Conservation (phyloP, 2,888 invertebrate species). For the Chaetogeoica ovagalla region DNA sequence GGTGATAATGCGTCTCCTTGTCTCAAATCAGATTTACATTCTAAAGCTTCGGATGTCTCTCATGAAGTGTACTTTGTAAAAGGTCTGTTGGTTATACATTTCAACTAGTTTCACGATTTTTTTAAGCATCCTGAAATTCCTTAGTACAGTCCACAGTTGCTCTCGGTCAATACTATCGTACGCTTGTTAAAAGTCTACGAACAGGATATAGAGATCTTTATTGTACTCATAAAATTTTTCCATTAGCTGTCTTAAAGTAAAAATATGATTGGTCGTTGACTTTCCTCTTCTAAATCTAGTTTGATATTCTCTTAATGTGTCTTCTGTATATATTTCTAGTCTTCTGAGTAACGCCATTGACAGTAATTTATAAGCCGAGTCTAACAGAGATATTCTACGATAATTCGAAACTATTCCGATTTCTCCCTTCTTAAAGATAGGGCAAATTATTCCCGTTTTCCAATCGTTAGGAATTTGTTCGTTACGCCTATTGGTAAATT, state of each 20-base stretch:
- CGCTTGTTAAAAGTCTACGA: not conserved
- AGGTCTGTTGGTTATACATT: constrained; percentile 8
- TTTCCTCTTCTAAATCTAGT: constrained; percentile 9
- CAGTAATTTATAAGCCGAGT: constrained; percentile 12
- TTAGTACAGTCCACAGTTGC: not conserved
- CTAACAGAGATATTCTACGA: too few relatives aligned
- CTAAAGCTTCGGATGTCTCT: not conserved
- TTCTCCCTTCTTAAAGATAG: too few relatives aligned
- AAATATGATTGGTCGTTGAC: not conserved
- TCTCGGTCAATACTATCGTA: not conserved
- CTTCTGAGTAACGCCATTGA: not conserved
- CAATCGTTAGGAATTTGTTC: too few relatives aligned
- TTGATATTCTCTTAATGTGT: constrained; percentile 8
- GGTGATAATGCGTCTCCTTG: too few relatives aligned
- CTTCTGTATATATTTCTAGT: not conserved
- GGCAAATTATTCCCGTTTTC: too few relatives aligned
- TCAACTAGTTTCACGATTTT: not conserved
- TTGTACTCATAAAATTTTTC: too few relatives aligned
- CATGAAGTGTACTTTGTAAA: constrained; percentile 6
- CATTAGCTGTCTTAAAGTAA: too few relatives aligned
- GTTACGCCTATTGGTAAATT: too few relatives aligned
- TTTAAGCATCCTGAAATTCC: not conserved
- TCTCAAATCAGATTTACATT: not conserved
- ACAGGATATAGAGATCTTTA: too few relatives aligned
- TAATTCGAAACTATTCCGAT: too few relatives aligned